phyloP scores from a whole-genome alignment of 2,797 vertebrate genomes.

The Xiphorhynchus erythropygius region DNA sequence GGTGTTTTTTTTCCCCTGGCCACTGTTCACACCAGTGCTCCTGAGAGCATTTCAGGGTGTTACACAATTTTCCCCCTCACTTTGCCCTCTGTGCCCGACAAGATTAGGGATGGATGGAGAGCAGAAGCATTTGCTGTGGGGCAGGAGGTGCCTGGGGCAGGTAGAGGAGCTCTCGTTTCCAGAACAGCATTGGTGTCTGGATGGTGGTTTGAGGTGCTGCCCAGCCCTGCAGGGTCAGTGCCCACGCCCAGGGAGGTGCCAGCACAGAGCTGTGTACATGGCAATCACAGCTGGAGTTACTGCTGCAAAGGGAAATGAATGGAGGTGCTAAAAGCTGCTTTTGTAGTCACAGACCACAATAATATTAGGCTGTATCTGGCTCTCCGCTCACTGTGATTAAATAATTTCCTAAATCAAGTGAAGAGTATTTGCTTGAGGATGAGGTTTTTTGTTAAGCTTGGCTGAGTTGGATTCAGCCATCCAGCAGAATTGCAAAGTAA shows the following conservation, averaged over 20 bases:
- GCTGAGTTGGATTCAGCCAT: background rate
- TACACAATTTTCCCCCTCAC: background rate
- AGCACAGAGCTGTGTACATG: background rate
- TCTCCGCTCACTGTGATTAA: background rate
- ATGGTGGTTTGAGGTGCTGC: background rate
- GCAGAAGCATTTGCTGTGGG: background rate
- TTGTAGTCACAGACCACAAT: background rate
- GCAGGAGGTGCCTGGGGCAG: background rate
- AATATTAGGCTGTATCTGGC: background rate
- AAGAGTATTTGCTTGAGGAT: background rate
- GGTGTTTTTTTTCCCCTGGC: background rate
- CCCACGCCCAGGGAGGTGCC: background rate
- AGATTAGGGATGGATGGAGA: background rate
- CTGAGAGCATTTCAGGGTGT: background rate
- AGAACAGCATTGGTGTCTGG: background rate
- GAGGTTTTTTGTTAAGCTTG: background rate
- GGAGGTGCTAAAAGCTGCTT: background rate
- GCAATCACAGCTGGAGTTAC: background rate
- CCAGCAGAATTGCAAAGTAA: background rate
- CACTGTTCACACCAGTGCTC: background rate
- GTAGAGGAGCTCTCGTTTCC: background rate
- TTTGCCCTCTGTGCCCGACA: background rate
- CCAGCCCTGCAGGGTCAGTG: background rate
- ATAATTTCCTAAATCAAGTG: background rate
- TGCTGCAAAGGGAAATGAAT: background rate